Base-by-base conservation (phyloP, 2,113 vertebrate genomes). In the Gila orcuttii region DNA sequence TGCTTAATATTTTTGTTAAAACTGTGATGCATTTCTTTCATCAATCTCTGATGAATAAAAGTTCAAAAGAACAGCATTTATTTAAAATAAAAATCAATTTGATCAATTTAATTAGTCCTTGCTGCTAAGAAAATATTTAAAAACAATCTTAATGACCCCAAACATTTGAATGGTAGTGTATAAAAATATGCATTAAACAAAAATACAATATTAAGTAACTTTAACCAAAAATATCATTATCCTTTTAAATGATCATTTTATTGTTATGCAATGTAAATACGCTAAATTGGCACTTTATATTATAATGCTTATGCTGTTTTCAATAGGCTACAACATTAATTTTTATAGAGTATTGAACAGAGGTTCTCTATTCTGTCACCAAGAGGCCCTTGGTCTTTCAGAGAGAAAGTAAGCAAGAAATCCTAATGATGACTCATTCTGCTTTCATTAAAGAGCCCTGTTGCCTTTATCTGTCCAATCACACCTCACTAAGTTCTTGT, bases 401-500 rank as follows among this genome's bases (percentile, higher is more conserved):
- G 4, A 39, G 52, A 15, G 52, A n/a, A 59, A 8, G 1, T n/a
- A 79, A 36, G 13, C 9, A 33, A 77, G 45, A 36, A 11, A 57
- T 77, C 13, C 19, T 33, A 6, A 2, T 77, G 50, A 33, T 42
- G 33, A 62, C 10, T 79, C 31, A 7, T 36, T 59, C 33, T 79
- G 36, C 12, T 80, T 21, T 62, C 23, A 64, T 11, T 69, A 23
- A 25, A 77, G 59, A 2, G 23, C 57, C 59, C 7, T 12, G 19
- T 62, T 45, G 39, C 21, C 15, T 25, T 60, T 62, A 80, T 80
- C 59, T 52, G 79, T 82, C 7, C 28, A 36, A 28, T 45, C 78
- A 5, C 25, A 50, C 79, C 42, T 50, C 25, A 81, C n/a, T 42
- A 21, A 6, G 17, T 66, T 28, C n/a, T 9, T 50, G 13, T 66